A percentile compares a stretch with the other conserved stretches of the same genome.
These are phyloP conservation scores for Chrysaora quinquecirrha DNA, from an alignment of 30 jellyfish, hydroid and myxozoan genomes.

Conservation along the genomic window DNA sequence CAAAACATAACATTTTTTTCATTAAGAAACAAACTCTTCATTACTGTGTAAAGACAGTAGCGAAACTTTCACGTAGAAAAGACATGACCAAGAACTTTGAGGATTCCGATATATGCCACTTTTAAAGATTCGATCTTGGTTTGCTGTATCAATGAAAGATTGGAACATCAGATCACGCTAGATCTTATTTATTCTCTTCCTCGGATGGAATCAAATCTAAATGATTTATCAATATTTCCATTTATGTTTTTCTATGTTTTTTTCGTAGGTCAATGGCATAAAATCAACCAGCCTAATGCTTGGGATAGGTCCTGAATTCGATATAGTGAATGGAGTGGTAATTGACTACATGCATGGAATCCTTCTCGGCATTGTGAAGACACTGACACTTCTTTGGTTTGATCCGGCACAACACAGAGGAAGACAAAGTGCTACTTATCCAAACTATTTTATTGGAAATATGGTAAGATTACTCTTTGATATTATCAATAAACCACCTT, in stretches of 20 bases:
- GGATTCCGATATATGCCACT: not conserved
- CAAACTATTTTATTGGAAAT: conserved; percentile 15
- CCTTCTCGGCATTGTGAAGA: conserved; percentile 36
- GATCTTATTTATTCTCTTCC: not conserved
- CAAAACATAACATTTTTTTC: not conserved
- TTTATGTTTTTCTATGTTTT: not conserved
- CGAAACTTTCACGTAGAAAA: no score
- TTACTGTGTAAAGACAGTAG: no score
- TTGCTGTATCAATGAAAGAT: not conserved
- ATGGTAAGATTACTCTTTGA: not conserved
- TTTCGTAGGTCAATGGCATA: conserved; percentile 15
- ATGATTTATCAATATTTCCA: not conserved
- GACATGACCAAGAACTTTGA: not conserved
- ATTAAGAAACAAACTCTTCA: not conserved
- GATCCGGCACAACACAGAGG: not conserved
- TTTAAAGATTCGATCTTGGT: not conserved
- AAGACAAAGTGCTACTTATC: not conserved
- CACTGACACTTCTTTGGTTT: conserved; percentile 40
- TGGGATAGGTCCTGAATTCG: conserved; percentile 14
- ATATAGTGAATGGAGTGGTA: conserved; percentile 23
- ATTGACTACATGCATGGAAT: no score
- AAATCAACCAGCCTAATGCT: not conserved
- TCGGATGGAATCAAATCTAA: not conserved
- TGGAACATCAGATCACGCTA: not conserved
- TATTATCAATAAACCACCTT: no score